Conservation (phyloP, 2,797 vertebrate species). For the Characodon lateralis region DNA sequence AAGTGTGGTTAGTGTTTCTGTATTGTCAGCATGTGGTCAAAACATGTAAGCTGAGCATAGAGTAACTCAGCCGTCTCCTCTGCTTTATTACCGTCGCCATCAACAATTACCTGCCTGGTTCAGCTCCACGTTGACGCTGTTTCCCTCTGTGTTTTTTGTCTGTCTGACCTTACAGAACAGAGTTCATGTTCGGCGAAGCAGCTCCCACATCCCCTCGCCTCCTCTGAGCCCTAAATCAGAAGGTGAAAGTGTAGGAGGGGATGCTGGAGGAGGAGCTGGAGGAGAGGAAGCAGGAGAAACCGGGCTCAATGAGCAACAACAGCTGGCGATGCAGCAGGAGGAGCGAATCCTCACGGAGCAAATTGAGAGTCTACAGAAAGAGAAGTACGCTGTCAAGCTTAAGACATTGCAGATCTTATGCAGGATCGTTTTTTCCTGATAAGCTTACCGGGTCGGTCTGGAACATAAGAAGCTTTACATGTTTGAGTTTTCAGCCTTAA, state of each 20-base stretch:
- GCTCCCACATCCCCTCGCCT: constrained; percentile 81
- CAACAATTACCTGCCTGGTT: not conserved
- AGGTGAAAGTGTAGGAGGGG: constrained; percentile 64
- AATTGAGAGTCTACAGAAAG: constrained; percentile 94
- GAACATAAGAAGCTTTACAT: too few relatives aligned
- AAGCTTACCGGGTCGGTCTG: too few relatives aligned
- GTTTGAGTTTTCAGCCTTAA: not conserved
- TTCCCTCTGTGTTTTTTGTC: not conserved
- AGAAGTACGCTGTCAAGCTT: constrained; percentile 80
- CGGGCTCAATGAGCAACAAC: constrained; percentile 87
- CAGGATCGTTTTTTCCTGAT: too few relatives aligned
- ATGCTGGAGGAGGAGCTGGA: constrained; percentile 28
- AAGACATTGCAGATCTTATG: too few relatives aligned
- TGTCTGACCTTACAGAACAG: constrained; percentile 82
- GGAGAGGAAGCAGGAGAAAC: constrained; percentile 75
- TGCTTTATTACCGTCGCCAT: constrained; percentile 25
- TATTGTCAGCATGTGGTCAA: constrained; percentile 26
- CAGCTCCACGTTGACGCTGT: not conserved
- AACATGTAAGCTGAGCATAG: constrained; percentile 25
- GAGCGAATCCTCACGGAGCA: constrained; percentile 90
- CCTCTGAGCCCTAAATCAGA: constrained; percentile 81
- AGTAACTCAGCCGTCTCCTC: constrained; percentile 23
- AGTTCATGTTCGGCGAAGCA: constrained; percentile 76
- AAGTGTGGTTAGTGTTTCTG: constrained; percentile 36
- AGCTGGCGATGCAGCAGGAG: constrained; percentile 92